Conservation (phyloP, 2,113 vertebrate genomes). For the Nothobranchius furzeri region DNA sequence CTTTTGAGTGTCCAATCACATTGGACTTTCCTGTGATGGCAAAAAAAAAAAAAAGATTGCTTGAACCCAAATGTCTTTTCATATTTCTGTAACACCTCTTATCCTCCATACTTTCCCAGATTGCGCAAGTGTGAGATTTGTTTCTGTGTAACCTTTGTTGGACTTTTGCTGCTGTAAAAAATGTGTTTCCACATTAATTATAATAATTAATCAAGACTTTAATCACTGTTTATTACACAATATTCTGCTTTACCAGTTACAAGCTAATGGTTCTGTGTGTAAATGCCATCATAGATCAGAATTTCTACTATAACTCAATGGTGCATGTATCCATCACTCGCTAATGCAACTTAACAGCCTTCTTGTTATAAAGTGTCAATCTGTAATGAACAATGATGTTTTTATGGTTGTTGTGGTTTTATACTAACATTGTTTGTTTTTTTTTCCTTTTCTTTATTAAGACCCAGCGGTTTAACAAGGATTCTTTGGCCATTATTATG, state of each 20-base stretch:
- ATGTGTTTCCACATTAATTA: not conserved
- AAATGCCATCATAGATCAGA: not conserved
- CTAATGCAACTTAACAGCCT: conserved; percentile 1
- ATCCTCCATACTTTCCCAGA: not conserved
- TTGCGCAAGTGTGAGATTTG: not conserved
- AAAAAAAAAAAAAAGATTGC: not conserved
- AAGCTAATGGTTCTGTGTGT: not conserved
- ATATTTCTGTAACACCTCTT: not conserved
- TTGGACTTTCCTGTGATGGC: not conserved
- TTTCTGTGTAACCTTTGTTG: not conserved
- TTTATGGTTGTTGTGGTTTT: not conserved
- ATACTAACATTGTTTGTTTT: not conserved
- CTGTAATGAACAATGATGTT: conserved; percentile 6
- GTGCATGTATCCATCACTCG: not conserved
- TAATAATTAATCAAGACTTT: not conserved
- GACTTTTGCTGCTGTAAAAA: not conserved
- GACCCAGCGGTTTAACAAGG: too few relatives aligned
- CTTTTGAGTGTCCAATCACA: conserved; percentile 42
- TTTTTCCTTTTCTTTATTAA: not conserved
- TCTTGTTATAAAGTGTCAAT: conserved; percentile 19
- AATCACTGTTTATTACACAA: not conserved
- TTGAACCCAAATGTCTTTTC: not conserved
- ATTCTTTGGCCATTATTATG: not conserved
- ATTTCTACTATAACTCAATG: not conserved
- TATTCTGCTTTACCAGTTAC: not conserved